Evolutionary conservation across 1,140 invertebrate species (phyloP).

Genomic region (Drosophila ogumai): DNA sequence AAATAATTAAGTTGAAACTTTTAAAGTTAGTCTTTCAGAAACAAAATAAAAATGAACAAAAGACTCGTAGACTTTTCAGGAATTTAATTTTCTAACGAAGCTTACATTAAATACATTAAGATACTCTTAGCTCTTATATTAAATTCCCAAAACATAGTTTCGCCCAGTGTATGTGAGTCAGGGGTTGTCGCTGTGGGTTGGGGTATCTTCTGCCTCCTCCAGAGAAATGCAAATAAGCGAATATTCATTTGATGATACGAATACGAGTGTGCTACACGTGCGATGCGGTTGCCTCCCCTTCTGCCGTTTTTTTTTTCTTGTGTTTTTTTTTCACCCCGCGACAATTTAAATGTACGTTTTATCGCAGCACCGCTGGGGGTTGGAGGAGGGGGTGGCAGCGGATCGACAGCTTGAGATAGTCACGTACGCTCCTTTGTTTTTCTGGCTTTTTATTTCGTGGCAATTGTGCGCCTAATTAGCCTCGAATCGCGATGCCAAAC

Average conservation of each 20-base stretch:
- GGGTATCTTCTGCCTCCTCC: conserved; percentile 38
- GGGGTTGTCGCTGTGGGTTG: conserved; percentile 13
- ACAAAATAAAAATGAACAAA: background rate
- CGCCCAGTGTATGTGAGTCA: background rate
- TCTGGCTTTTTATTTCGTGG: conserved; percentile 77
- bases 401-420: conserved; percentile 81
- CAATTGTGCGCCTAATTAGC: conserved; percentile 82
- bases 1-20: too few relatives aligned
- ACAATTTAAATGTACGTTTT: conserved; percentile 81
- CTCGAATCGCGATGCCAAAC: conserved; percentile 65
- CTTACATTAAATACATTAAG: background rate
- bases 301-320: background rate
- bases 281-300: conserved; percentile 43
- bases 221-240: conserved; percentile 79
- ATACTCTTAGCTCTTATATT: background rate
- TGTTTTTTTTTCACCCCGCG: conserved; percentile 17
- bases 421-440: conserved; percentile 76
- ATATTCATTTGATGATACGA: conserved; percentile 82
- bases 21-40: background rate
- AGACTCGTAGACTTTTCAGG: background rate
- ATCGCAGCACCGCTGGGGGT: conserved; percentile 18
- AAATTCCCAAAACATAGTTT: background rate
- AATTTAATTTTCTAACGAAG: background rate
- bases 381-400: background rate
- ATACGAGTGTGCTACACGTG: conserved; percentile 62